Evolutionary conservation across 1,140 invertebrate species (phyloP).

Genomic region (Chironomus striatipennis): DNA sequence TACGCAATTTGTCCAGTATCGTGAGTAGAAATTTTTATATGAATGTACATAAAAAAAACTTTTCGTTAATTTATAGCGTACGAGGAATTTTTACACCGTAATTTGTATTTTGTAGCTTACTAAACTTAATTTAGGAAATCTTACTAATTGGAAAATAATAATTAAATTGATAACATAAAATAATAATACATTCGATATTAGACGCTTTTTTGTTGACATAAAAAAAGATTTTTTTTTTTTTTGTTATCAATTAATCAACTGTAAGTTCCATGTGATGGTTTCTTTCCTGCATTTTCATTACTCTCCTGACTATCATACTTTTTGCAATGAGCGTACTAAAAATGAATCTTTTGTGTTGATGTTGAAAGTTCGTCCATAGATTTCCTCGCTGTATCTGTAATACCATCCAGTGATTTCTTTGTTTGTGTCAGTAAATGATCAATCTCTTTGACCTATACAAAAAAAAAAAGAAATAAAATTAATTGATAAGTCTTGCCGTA

Average conservation of each 20-base stretch:
- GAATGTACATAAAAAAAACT: no score
- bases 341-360: conserved; percentile 47
- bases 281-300: not conserved
- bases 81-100: no score
- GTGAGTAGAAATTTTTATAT: no score
- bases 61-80: no score
- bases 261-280: conserved; percentile 6
- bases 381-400: conserved; percentile 60
- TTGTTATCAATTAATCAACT: not conserved
- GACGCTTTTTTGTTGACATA: no score
- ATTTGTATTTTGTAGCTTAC: no score
- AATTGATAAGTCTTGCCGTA: not conserved
- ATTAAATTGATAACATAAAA: no score
- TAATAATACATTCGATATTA: no score
- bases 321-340: conserved; percentile 17
- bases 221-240: no score
- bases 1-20: no score
- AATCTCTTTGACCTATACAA: conserved; percentile 51
- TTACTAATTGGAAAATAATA: no score
- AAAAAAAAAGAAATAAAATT: conserved; percentile 27
- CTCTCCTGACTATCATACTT: not conserved
- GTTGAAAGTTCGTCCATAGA: conserved; percentile 71
- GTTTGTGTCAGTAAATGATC: conserved; percentile 72
- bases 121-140: no score
- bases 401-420: conserved; percentile 70